Percentiles rank a stretch among this genome's conserved stretches.
Evolutionary conservation across 2,797 vertebrate genomes (phyloP).

Genomic region (Takifugu ocellatus): DNA sequence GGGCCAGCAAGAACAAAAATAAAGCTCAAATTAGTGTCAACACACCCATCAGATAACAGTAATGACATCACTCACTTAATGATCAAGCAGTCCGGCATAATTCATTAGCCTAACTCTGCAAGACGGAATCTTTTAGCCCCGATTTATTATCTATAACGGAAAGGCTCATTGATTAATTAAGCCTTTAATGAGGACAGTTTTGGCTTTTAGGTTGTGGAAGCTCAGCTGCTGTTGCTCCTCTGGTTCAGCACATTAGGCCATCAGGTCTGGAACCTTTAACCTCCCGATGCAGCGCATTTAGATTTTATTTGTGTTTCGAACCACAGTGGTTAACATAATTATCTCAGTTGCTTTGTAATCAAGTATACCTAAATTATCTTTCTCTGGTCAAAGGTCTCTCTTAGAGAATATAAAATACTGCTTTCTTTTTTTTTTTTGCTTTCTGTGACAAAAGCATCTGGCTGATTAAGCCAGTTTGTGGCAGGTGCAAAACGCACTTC

Average conservation of each 20-base stretch:
- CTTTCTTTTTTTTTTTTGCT: not conserved
- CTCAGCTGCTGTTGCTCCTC: not conserved
- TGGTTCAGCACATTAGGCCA: too few relatives aligned
- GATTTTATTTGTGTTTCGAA: too few relatives aligned
- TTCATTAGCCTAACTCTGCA: not conserved
- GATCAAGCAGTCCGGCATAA: not conserved
- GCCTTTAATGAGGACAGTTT: not conserved
- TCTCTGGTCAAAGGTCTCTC: too few relatives aligned
- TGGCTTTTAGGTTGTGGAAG: not conserved
- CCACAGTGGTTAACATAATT: too few relatives aligned
- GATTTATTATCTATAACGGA: not conserved
- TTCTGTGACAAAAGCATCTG: slow-evolving; percentile 10
- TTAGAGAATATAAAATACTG: too few relatives aligned
- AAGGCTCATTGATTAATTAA: slow-evolving; percentile 5
- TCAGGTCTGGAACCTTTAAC: too few relatives aligned
- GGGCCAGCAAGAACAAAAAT: slow-evolving; percentile 62
- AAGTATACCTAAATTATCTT: too few relatives aligned
- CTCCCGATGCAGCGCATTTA: too few relatives aligned
- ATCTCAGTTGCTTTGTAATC: too few relatives aligned
- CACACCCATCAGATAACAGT: slow-evolving; percentile 11
- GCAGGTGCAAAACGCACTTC: slow-evolving; percentile 6
- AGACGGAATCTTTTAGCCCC: not conserved
- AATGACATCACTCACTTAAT: slow-evolving; percentile 8
- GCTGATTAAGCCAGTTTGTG: slow-evolving; percentile 16
- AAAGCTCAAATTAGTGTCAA: slow-evolving; percentile 66